Conservation (phyloP, 2,888 invertebrate genomes). For the Conchocele bisecta region DNA sequence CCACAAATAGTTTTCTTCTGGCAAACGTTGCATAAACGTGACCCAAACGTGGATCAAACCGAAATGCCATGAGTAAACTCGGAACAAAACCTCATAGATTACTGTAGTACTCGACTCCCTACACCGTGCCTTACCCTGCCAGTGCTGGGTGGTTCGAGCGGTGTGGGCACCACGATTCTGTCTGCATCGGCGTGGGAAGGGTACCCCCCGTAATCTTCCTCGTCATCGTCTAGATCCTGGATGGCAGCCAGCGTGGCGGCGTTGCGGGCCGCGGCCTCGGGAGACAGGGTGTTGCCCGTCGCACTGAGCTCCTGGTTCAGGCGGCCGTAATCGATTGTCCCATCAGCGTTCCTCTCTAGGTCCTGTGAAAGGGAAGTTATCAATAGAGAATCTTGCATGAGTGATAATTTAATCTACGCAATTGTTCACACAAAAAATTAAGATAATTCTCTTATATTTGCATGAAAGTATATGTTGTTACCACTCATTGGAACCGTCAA, state of each 20-base stretch:
- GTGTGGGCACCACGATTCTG: not conserved
- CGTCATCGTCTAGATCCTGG: conserved; percentile 65
- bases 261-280: conserved; percentile 62
- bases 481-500: too few relatives aligned
- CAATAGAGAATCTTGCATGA: too few relatives aligned
- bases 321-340: conserved; percentile 75
- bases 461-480: too few relatives aligned
- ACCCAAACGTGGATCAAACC: too few relatives aligned
- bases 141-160: too few relatives aligned
- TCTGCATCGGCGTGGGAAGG: not conserved
- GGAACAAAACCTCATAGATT: not conserved
- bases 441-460: too few relatives aligned
- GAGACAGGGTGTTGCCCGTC: conserved; percentile 70
- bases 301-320: conserved; percentile 77
- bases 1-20: too few relatives aligned
- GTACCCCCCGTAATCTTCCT: conserved; percentile 26
- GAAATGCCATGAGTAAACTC: too few relatives aligned
- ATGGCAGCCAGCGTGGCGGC: conserved; percentile 61
- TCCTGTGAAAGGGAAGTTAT: conserved; percentile 58
- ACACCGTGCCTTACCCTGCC: not conserved
- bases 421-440: too few relatives aligned
- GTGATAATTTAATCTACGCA: too few relatives aligned
- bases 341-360: conserved; percentile 72
- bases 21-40: too few relatives aligned
- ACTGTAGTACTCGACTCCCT: not conserved